A percentile compares a stretch with the other conserved stretches of the same genome.
Evolutionary conservation across 2,113 vertebrate genomes (phyloP).

Genomic region (Podocnemis expansa): DNA sequence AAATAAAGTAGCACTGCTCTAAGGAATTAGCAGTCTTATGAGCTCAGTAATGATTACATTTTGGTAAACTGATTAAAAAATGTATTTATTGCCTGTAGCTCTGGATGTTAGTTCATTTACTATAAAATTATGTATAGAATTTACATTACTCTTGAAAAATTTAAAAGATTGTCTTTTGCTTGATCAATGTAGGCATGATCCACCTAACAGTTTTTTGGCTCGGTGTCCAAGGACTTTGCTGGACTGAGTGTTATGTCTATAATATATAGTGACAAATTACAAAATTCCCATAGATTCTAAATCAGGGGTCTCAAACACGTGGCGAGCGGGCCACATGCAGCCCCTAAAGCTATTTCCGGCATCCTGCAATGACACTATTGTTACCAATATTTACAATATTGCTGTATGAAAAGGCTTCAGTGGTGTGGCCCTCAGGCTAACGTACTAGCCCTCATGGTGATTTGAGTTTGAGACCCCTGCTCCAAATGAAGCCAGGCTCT

Average conservation of each 20-base stretch:
- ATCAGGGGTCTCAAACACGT: no score
- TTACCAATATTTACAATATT: no score
- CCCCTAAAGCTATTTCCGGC: no score
- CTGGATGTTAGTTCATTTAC: not conserved
- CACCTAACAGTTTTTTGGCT: not conserved
- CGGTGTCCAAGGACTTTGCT: not conserved
- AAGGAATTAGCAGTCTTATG: not conserved
- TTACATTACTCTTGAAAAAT: not conserved
- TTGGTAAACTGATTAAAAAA: not conserved
- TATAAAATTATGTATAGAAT: not conserved
- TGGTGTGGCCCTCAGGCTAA: no score
- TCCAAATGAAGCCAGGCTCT: not conserved
- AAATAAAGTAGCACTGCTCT: not conserved
- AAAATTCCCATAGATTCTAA: no score
- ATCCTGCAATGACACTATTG: no score
- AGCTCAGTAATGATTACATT: not conserved
- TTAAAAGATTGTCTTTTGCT: not conserved
- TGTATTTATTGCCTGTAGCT: not conserved
- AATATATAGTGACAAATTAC: not conserved
- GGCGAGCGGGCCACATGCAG: no score
- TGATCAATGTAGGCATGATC: fast-evolving
- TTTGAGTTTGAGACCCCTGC: no score
- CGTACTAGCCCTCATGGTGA: no score
- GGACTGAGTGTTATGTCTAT: not conserved
- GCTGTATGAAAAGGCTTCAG: no score